Conservation (phyloP, 1,140 invertebrate genomes). For the Scaptodrosophila lebanonensis region DNA sequence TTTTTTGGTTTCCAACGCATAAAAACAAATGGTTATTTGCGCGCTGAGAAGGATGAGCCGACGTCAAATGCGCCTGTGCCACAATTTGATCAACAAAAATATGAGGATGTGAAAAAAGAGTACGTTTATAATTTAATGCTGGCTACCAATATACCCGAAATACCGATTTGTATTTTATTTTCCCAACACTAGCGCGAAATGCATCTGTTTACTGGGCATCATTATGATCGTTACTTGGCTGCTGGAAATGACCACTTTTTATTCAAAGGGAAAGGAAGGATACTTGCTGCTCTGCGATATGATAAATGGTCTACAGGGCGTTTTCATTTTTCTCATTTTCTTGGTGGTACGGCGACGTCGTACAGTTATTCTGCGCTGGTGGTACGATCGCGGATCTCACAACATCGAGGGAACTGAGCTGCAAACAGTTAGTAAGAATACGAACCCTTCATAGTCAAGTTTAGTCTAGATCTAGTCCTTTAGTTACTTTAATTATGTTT, state of each 20-base stretch:
- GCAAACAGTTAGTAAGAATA: constrained; percentile 39
- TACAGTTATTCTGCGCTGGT: constrained; percentile 70
- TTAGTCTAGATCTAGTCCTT: constrained; percentile 9
- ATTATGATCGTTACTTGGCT: constrained; percentile 71
- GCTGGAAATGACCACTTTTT: constrained; percentile 72
- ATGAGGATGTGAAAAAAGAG: constrained; percentile 73
- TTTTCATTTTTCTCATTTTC: constrained; percentile 72
- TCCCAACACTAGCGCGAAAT: constrained; percentile 52
- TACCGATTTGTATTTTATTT: background rate
- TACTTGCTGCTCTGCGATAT: constrained; percentile 68
- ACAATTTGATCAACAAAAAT: constrained; percentile 60
- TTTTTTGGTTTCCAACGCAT: constrained; percentile 75
- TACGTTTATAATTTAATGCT: constrained; percentile 19
- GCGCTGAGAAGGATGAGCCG: constrained; percentile 17
- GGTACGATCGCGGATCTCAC: constrained; percentile 71
- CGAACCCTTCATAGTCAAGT: constrained; percentile 39
- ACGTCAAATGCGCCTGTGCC: background rate
- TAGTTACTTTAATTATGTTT: too few species aligned
- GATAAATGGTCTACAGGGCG: constrained; percentile 69
- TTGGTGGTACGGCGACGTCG: constrained; percentile 65
- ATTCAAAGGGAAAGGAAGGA: constrained; percentile 53
- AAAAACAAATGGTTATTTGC: constrained; percentile 32
- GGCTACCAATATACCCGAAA: background rate
- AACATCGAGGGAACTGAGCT: constrained; percentile 58
- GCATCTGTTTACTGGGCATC: constrained; percentile 61